Evolutionary conservation across 1,140 invertebrate species (phyloP), one percentile per base, ranked within the genome.

Genomic region (Microplitis demolitor): DNA sequence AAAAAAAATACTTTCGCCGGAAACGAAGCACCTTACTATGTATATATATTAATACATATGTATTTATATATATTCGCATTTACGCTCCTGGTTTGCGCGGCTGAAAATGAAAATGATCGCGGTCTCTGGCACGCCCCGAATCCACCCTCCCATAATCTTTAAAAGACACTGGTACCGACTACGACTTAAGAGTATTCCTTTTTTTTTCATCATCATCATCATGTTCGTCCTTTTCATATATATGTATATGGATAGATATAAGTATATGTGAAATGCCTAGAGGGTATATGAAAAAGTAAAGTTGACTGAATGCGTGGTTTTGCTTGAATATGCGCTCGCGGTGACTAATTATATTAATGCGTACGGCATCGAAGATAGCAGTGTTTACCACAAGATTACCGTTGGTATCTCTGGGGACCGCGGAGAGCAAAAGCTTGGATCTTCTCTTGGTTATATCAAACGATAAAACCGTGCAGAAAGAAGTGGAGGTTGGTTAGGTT

Each of bases 321-420:
- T 45, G 6, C 6, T 11, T 45, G 39, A 11, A 79, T 76, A 75
- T 77, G 64, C 79, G 82, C 82, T 86, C 81, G 85, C 84, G 86
- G 85, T 87, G 81, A 87, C 85, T 87, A 87, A 87, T 87, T 86
- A 87, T 86, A 87, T 87, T 87, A 87, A 87, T 87, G 82, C 82
- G 81, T 81, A 81, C 81, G 79, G 82, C 81, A 84, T 86, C 83
- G 79, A 81, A 77, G 82, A 87, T 87, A 84, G 85, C 84, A 83
- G 85, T 87, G 79, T 87, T 87, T 87, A 87, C 82, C 80, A 72
- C 78, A 74, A 86, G 83, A 87, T 87, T 86, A 79, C 76, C 67
- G 72, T 66, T 69, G 53, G 74, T 75, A 61, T 68, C 39, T 45
- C 72, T 75, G 68, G 62, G 66, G 35, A 24, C 50, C 72, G 71